phyloP scores from a whole-genome alignment of 2,113 vertebrate species.

The Acinonyx jubatus region DNA sequence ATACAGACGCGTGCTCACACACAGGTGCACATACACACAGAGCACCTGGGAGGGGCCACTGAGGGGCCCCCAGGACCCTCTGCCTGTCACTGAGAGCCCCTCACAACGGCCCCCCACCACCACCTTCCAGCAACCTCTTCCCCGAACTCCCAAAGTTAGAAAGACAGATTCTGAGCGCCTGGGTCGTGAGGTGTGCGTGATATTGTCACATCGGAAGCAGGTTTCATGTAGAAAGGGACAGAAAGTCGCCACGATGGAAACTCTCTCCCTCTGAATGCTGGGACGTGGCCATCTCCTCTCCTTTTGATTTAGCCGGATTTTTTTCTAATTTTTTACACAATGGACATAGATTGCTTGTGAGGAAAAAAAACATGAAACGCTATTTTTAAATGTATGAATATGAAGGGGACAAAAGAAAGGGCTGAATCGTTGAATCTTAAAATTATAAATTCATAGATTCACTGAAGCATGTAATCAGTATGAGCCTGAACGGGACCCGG shows the following conservation, averaged over 20 bases:
- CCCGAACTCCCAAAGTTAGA: background rate
- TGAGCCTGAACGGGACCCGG: background rate
- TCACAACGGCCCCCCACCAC: background rate
- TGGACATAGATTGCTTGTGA: background rate
- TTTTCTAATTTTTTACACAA: background rate
- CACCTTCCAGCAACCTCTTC: background rate
- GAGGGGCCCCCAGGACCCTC: background rate
- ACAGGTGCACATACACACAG: too few relatives aligned
- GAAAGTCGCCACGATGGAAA: fast-evolving
- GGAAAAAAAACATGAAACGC: background rate
- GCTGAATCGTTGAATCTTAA: background rate
- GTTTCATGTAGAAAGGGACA: background rate
- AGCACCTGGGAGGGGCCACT: background rate
- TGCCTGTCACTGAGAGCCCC: background rate
- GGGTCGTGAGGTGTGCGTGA: background rate
- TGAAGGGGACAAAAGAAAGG: background rate
- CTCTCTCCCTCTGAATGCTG: too few relatives aligned
- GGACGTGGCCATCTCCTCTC: background rate
- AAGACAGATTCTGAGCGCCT: background rate
- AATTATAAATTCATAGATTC: background rate
- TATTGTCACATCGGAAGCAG: background rate
- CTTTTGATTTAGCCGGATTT: background rate
- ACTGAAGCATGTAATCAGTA: background rate
- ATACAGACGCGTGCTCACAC: fast-evolving
- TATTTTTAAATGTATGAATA: background rate